These are phyloP conservation scores for Corynorhinus townsendii DNA, from an alignment of 2,113 vertebrate species.

Conservation along the genomic window DNA sequence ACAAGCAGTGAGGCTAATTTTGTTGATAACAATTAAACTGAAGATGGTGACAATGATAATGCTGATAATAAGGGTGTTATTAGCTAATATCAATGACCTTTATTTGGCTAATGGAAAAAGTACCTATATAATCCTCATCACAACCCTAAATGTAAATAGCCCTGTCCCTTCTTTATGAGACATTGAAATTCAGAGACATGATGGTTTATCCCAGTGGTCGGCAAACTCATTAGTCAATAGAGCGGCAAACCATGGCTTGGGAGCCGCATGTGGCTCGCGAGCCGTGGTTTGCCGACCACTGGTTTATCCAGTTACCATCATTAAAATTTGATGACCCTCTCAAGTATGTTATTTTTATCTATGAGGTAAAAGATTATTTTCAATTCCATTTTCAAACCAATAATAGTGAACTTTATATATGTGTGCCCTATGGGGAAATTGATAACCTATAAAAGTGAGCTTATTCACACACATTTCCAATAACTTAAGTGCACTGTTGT, in stretches of 20 bases:
- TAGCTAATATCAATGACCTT: background rate
- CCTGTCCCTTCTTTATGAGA: background rate
- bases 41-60: background rate
- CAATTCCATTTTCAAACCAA: background rate
- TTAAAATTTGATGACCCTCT: constrained; percentile 42
- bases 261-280: too few species aligned
- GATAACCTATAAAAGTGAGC: constrained; percentile 29
- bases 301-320: background rate
- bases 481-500: constrained; percentile 1
- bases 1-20: background rate
- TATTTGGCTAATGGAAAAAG: background rate
- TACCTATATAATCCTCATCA: background rate
- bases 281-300: background rate
- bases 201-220: background rate
- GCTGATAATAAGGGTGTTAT: background rate
- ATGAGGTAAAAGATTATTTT: background rate
- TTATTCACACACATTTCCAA: constrained; percentile 45
- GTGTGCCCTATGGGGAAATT: background rate
- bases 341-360: constrained; percentile 27
- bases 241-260: too few species aligned
- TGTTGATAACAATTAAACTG: background rate
- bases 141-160: background rate
- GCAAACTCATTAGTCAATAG: too few species aligned
- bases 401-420: background rate
- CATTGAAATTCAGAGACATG: background rate